Evolutionary conservation across 1,140 invertebrate genomes (phyloP).

Genomic region (Drosophila serrata): DNA sequence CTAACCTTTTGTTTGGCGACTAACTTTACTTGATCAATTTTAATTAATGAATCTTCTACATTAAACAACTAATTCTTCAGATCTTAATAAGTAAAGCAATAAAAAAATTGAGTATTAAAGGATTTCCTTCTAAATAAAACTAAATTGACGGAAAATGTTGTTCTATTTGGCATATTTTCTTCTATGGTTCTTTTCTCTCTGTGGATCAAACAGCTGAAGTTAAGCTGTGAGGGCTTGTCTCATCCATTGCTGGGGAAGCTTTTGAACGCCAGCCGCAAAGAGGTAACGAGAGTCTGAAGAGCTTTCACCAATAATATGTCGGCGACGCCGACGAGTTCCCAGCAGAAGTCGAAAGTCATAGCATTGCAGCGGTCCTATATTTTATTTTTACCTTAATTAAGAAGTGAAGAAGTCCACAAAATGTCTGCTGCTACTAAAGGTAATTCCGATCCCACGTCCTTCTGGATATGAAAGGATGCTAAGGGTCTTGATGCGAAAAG

Average conservation of each 20-base stretch:
- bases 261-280: background rate
- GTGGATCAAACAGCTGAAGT: slow-evolving; percentile 52
- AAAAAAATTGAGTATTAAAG: background rate
- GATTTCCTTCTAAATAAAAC: background rate
- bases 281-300: slow-evolving; percentile 13
- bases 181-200: slow-evolving; percentile 14
- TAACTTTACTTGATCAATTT: no score
- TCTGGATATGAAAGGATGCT: background rate
- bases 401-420: slow-evolving; percentile 34
- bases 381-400: slow-evolving; percentile 8
- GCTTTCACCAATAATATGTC: slow-evolving; percentile 54
- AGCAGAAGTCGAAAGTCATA: slow-evolving; percentile 37
- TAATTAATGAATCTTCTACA: no score
- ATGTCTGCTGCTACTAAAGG: slow-evolving; percentile 77
- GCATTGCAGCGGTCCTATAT: slow-evolving; percentile 12
- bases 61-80: background rate
- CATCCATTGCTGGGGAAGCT: slow-evolving; percentile 27
- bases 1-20: background rate
- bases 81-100: background rate
- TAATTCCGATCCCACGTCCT: background rate
- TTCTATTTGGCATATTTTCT: background rate
- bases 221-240: slow-evolving; percentile 7
- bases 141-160: background rate
- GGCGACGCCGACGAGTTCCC: slow-evolving; percentile 5
- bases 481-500: background rate